phyloP scores from a whole-genome alignment of 2,113 vertebrate genomes.

The Equus przewalskii region DNA sequence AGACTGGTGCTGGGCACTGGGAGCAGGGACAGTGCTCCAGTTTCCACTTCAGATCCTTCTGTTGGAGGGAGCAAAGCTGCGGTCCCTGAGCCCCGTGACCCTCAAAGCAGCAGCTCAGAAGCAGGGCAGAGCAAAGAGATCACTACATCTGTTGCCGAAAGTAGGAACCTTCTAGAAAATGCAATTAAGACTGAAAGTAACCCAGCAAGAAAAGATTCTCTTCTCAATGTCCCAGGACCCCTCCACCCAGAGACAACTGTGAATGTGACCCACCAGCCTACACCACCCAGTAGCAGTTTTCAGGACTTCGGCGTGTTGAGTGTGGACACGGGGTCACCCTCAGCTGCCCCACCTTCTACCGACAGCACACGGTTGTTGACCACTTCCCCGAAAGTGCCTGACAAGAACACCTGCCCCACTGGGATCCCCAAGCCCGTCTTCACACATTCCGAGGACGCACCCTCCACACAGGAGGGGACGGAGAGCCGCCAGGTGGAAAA shows the following conservation, averaged over 20 bases:
- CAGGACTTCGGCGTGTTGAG: constrained; percentile 81
- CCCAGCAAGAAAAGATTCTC: constrained; percentile 55
- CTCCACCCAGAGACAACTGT: constrained; percentile 38
- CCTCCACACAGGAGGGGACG: constrained; percentile 69
- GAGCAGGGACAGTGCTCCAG: not conserved
- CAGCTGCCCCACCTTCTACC: constrained; percentile 77
- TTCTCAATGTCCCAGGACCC: constrained; percentile 71
- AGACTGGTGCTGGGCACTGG: constrained; percentile 39
- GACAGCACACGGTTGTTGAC: constrained; percentile 86
- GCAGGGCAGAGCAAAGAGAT: not conserved
- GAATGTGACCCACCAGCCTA: constrained; percentile 74
- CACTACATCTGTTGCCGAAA: not conserved
- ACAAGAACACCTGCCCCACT: constrained; percentile 89
- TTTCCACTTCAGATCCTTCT: constrained; percentile 37
- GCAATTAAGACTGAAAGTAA: constrained; percentile 65
- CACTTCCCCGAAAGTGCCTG: constrained; percentile 89
- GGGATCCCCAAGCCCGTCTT: constrained; percentile 93
- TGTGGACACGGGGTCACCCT: constrained; percentile 79
- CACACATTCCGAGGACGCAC: constrained; percentile 85
- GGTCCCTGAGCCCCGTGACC: constrained; percentile 58
- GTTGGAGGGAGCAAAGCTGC: constrained; percentile 23
- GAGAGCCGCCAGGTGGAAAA: constrained; percentile 87
- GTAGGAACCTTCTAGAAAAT: constrained; percentile 77
- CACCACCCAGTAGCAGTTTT: constrained; percentile 67
- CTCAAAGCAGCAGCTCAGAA: constrained; percentile 48